Base-by-base conservation (phyloP, 2,113 vertebrate species). In the Peromyscus maniculatus region DNA sequence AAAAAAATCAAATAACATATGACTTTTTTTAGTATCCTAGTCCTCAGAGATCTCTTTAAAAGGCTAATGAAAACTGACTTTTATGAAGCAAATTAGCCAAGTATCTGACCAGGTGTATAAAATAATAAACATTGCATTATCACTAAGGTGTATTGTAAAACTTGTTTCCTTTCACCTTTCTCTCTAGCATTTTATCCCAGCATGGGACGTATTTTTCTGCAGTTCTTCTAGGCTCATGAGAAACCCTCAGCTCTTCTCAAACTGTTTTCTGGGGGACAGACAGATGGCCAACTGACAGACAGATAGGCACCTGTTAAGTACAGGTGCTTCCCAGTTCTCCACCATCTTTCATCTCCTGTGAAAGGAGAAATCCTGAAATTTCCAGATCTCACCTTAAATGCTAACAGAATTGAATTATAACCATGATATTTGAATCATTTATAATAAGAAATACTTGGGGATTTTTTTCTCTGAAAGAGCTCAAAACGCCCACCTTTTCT, bases 391-490 rank as follows among this genome's bases (percentile, higher is more conserved):
- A 12, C 12, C 31, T 46, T 72, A 78, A 86, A 64, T 91, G 92
- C 28, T 83, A 91, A 66, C 5, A 74, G 36, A 97, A 89, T 43
- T 78, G 57, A 94, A 96, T 83, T 95, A 67, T 79, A 91, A 96
- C 75, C 12, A 69, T 52, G 22, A 87, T 71, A 92, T 69, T 28
- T 69, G 39, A 91, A 74, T 71, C 77, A 90, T 71, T 93, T 93
- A 39, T 57, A 62, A 84, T 43, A 83, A 69, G 49, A 75, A 79
- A 59, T 36, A 36, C 77, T 94, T 13, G 55, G 49, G 67, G 24
- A 75, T 72, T 79, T 91, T 93, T 57, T 95, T 71, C 52, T 97
- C 79, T 59, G 59, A 16, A 95, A 83, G 43, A 80, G 33, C 28
- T 93, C 36, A 93, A 90, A 92, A 64, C 36, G n/a, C 62, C 2